These are phyloP conservation scores for Plutella xylostella DNA, from an alignment of 2,888 invertebrate species.

Conservation along the genomic window DNA sequence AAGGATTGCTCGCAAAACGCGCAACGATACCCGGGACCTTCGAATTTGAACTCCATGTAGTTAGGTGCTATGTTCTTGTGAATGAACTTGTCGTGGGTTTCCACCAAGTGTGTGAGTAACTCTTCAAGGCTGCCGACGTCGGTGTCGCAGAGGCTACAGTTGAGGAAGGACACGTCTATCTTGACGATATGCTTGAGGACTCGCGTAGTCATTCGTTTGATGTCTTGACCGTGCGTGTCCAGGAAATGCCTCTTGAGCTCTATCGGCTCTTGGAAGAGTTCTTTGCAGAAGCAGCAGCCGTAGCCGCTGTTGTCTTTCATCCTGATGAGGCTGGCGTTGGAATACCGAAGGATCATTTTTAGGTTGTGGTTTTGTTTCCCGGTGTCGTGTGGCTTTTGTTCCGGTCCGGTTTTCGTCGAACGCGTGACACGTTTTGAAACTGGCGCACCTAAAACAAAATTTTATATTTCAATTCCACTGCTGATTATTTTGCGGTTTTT, in stretches of 20 bases:
- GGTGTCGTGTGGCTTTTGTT: too few species aligned
- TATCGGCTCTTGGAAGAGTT: conserved; percentile 27
- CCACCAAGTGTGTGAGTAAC: conserved; percentile 45
- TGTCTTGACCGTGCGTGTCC: conserved; percentile 43
- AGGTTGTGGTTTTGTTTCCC: conserved; percentile 21
- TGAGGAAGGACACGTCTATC: conserved; percentile 49
- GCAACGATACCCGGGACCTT: conserved; percentile 25
- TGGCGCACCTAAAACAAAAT: not conserved
- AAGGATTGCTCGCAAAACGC: conserved; percentile 28
- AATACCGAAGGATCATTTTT: conserved; percentile 29
- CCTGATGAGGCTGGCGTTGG: conserved; percentile 40
- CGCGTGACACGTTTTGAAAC: too few species aligned
- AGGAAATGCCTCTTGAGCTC: conserved; percentile 37
- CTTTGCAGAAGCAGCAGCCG: conserved; percentile 31
- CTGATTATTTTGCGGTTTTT: not conserved
- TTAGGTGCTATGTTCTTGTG: conserved; percentile 54
- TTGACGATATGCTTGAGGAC: conserved; percentile 60
- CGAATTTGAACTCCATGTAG: conserved; percentile 50
- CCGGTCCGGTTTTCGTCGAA: too few species aligned
- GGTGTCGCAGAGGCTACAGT: conserved; percentile 42
- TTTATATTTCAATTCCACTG: not conserved
- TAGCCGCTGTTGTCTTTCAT: conserved; percentile 32
- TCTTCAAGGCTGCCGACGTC: conserved; percentile 46
- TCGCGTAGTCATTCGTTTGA: conserved; percentile 56
- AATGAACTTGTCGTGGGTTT: conserved; percentile 45